phyloP scores from a whole-genome alignment of 1,140 invertebrate species.

The Nebria ingens region DNA sequence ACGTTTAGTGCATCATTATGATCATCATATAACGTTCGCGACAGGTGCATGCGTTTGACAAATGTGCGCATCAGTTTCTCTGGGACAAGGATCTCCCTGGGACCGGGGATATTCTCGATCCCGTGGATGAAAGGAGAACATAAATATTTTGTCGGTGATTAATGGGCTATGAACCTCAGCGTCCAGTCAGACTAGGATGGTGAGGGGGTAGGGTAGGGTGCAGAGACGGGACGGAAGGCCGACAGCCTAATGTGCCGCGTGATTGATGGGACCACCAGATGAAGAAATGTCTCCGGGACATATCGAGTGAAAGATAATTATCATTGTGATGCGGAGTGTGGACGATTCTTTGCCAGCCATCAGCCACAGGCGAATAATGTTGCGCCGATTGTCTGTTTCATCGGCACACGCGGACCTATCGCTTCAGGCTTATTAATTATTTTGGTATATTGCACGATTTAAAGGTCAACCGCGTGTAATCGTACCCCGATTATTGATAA shows the following conservation, averaged over 20 bases:
- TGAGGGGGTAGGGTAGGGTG: not conserved
- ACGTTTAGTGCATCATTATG: too few species aligned
- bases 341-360: not conserved
- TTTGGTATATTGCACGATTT: not conserved
- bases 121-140: constrained; percentile 2
- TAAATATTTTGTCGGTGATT: constrained; percentile 8
- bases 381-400: not conserved
- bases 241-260: constrained; percentile 27
- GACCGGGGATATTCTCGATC: not conserved
- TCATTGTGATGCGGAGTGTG: constrained; percentile 15
- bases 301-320: constrained; percentile 29
- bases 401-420: not conserved
- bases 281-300: constrained; percentile 30
- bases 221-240: constrained; percentile 14
- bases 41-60: constrained; percentile 1
- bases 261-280: constrained; percentile 34
- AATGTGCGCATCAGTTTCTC: too few species aligned
- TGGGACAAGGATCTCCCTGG: too few species aligned
- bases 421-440: not conserved
- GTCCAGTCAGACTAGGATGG: too few species aligned
- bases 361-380: too few species aligned
- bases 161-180: too few species aligned
- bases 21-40: too few species aligned
- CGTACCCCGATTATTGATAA: not conserved
- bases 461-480: not conserved